Conservation (phyloP, 1,140 invertebrate genomes). For the Gonioctena quinquepunctata region DNA sequence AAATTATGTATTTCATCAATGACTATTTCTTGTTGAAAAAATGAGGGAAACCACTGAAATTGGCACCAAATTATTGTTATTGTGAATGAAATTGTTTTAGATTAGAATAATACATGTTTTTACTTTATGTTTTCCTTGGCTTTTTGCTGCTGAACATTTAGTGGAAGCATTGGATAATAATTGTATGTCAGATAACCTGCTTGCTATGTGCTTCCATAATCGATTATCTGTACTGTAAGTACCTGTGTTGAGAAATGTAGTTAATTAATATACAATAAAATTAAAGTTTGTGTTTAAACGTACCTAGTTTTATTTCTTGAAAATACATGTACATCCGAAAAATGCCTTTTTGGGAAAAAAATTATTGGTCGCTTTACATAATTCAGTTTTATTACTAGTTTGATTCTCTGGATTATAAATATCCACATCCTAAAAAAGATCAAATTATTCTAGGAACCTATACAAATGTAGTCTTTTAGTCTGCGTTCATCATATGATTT, state of each 20-base stretch:
- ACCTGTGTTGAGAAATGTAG: constrained; percentile 14
- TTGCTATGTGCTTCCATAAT: constrained; percentile 15
- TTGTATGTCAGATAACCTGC: constrained; percentile 7
- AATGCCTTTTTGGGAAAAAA: too few species aligned
- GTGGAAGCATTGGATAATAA: constrained; percentile 2
- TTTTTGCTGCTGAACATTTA: constrained; percentile 14
- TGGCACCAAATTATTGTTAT: neutral
- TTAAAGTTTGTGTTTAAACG: constrained; percentile 12
- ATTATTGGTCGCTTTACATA: too few species aligned
- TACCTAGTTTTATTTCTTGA: constrained; percentile 2
- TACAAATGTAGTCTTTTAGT: too few species aligned
- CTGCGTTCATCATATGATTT: too few species aligned
- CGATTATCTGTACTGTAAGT: constrained; percentile 9
- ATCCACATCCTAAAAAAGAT: too few species aligned
- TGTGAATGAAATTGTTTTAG: constrained; percentile 5
- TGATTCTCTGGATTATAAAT: too few species aligned
- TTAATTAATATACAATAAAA: constrained; percentile 14
- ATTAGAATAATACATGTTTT: neutral
- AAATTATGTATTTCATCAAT: too few species aligned
- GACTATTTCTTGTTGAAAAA: too few species aligned
- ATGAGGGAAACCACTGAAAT: too few species aligned
- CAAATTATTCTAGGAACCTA: too few species aligned
- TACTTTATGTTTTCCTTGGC: constrained; percentile 11
- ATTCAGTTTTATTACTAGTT: too few species aligned
- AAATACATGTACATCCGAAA: too few species aligned